Conservation (phyloP, 2,113 vertebrate genomes). For the Zapus hudsonius region DNA sequence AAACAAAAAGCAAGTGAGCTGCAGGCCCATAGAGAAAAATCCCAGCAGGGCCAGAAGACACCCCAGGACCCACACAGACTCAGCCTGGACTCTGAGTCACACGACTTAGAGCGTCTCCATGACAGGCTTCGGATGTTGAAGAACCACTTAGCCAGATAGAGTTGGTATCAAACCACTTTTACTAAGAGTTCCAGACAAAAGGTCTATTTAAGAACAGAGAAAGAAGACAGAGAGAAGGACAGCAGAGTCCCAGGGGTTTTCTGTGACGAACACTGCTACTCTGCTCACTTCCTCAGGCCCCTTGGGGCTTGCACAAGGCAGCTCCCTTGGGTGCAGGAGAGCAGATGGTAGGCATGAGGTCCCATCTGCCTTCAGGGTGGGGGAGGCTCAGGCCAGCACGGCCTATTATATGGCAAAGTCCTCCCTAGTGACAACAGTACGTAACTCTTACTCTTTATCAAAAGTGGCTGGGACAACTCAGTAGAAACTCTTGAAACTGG, state of each 20-base stretch:
- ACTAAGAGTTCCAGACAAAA: background rate
- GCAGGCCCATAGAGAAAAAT: background rate
- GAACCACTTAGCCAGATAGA: background rate
- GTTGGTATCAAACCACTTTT: background rate
- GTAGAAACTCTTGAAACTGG: too few species aligned
- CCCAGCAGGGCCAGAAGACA: background rate
- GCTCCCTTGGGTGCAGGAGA: too few species aligned
- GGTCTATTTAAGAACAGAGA: background rate
- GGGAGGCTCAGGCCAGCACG: background rate
- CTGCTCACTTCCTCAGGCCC: too few species aligned
- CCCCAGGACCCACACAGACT: background rate
- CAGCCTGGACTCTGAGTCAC: background rate
- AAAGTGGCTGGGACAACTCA: too few species aligned
- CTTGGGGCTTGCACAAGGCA: background rate
- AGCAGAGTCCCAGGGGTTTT: accelerated
- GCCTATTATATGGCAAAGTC: too few species aligned
- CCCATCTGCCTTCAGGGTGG: background rate
- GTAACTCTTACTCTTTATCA: too few species aligned
- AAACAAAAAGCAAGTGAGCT: too few species aligned
- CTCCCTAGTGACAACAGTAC: too few species aligned
- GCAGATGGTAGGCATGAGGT: background rate
- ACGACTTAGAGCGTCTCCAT: too few species aligned
- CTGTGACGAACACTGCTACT: too few species aligned
- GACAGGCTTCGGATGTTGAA: accelerated
- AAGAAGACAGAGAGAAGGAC: too few species aligned